phyloP scores from a whole-genome alignment of 2,888 invertebrate species.

The Athetis lepigone region DNA sequence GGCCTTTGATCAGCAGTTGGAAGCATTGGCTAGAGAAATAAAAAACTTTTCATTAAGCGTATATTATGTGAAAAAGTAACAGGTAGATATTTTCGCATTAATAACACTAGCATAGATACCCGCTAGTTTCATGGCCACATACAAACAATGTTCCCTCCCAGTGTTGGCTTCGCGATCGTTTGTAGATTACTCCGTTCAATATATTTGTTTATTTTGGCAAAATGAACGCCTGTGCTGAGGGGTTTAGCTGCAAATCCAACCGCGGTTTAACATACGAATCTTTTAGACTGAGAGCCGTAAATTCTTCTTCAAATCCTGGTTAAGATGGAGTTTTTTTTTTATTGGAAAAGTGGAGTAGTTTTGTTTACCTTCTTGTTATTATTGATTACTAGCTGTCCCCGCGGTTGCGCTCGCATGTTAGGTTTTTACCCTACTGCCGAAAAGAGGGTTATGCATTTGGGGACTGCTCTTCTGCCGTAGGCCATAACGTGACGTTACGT shows the following conservation, averaged over 20 bases:
- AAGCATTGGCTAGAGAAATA: too few relatives aligned
- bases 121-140: constrained; percentile 35
- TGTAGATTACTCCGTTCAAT: constrained; percentile 63
- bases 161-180: constrained; percentile 59
- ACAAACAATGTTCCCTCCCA: constrained; percentile 57
- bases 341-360: not conserved
- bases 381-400: too few relatives aligned
- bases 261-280: constrained; percentile 41
- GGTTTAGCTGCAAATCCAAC: constrained; percentile 40
- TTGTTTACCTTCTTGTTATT: not conserved
- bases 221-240: constrained; percentile 53
- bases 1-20: too few relatives aligned
- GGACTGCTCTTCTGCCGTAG: too few relatives aligned
- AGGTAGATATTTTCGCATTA: too few relatives aligned
- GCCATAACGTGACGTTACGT: too few relatives aligned
- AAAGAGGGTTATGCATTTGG: too few relatives aligned
- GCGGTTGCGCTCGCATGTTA: too few relatives aligned
- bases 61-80: too few relatives aligned
- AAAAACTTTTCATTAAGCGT: too few relatives aligned
- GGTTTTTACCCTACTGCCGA: too few relatives aligned
- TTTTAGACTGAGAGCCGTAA: constrained; percentile 50
- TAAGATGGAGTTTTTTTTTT: constrained; percentile 7
- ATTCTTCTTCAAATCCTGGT: constrained; percentile 41
- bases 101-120: too few relatives aligned
- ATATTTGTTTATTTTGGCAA: constrained; percentile 57